These are phyloP conservation scores for Poeciliopsis turrubarensis DNA, from an alignment of 2,113 vertebrate genomes.

Conservation along the genomic window DNA sequence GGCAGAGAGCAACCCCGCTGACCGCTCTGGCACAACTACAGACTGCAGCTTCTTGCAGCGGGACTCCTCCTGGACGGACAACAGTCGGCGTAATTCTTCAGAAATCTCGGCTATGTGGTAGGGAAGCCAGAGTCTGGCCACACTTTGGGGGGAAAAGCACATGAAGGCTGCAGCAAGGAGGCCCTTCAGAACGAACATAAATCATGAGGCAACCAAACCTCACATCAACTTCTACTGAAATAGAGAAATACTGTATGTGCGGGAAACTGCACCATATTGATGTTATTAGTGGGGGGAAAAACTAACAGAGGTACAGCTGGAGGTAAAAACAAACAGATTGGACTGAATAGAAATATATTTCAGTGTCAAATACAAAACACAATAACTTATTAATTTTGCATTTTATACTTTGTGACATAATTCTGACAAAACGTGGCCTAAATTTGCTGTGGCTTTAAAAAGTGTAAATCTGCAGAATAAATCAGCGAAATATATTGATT, in stretches of 20 bases:
- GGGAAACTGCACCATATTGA: conserved; percentile 32
- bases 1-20: conserved; percentile 19
- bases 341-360: not conserved
- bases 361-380: not conserved
- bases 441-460: not conserved
- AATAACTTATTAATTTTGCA: too few species aligned
- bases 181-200: conserved; percentile 21
- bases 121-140: conserved; percentile 26
- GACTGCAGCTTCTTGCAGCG: conserved; percentile 11
- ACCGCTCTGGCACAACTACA: conserved; percentile 39
- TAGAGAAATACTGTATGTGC: conserved; percentile 24
- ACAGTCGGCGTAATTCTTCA: conserved; percentile 46
- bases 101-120: conserved; percentile 45
- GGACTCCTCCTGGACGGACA: conserved; percentile 48
- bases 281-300: conserved; percentile 5
- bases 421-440: not conserved
- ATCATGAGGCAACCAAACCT: conserved; percentile 28
- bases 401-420: not conserved
- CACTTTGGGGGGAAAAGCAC: conserved; percentile 2
- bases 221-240: conserved; percentile 21
- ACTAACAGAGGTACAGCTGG: not conserved
- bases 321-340: not conserved
- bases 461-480: not conserved
- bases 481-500: not conserved
- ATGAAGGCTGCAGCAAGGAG: conserved; percentile 13